These are phyloP conservation scores for Lamellibrachia luymesi DNA, from an alignment of 1,140 invertebrate species.

Conservation along the genomic window DNA sequence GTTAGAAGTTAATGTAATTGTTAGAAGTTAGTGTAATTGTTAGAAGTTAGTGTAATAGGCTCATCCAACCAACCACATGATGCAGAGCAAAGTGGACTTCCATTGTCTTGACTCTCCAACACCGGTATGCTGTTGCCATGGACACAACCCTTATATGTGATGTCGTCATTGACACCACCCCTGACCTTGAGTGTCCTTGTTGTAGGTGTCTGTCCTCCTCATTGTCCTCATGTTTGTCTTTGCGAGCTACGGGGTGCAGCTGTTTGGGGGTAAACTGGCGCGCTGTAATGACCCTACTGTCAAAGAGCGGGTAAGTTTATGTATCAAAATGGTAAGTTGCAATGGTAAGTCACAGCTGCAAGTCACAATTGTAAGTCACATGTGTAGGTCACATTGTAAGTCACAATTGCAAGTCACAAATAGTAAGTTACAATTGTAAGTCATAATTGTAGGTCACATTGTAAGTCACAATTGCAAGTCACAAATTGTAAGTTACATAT, in stretches of 20 bases:
- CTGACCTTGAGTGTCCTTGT: background rate
- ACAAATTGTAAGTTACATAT: too few species aligned
- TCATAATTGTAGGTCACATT: background rate
- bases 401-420: background rate
- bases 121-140: background rate
- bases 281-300: conserved; percentile 96
- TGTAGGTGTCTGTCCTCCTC: conserved; percentile 90
- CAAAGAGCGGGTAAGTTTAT: conserved; percentile 49
- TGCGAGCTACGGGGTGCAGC: conserved; percentile 96
- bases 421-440: background rate
- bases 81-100: too few species aligned
- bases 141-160: background rate
- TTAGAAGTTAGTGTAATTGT: too few species aligned
- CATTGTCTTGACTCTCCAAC: too few species aligned
- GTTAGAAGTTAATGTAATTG: too few species aligned
- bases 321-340: too few species aligned
- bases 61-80: too few species aligned
- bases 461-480: too few species aligned
- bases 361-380: background rate
- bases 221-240: conserved; percentile 99
- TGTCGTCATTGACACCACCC: background rate
- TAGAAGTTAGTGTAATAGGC: too few species aligned
- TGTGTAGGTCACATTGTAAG: background rate
- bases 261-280: conserved; percentile 93
- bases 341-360: background rate